Evolutionary conservation across 2,797 vertebrate species (phyloP).

Genomic region (Danio jaintianensis): DNA sequence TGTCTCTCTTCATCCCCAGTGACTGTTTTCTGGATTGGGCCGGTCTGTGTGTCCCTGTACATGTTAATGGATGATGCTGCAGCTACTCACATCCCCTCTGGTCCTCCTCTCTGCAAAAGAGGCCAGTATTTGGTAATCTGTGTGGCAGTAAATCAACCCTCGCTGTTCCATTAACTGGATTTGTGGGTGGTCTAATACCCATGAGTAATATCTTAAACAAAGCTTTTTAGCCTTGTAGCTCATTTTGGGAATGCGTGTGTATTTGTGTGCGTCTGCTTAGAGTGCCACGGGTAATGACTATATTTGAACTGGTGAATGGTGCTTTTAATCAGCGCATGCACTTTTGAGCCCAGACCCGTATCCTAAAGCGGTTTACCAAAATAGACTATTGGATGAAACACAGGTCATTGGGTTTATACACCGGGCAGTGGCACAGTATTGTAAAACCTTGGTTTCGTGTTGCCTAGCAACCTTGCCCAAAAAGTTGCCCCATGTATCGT

Average conservation of each 20-base stretch:
- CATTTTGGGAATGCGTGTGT: slow-evolving; percentile 31
- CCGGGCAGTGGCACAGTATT: not conserved
- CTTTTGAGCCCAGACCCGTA: slow-evolving; percentile 11
- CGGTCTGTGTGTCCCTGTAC: slow-evolving; percentile 2
- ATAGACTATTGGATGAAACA: not conserved
- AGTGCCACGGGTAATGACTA: slow-evolving; percentile 1
- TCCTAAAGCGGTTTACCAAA: slow-evolving; percentile 15
- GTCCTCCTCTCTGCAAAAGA: slow-evolving; percentile 19
- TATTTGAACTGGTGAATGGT: slow-evolving; percentile 15
- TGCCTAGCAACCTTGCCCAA: slow-evolving; percentile 27
- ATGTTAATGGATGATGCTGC: slow-evolving; percentile 30
- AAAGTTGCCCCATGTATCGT: slow-evolving; percentile 33
- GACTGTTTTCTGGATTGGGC: not conserved
- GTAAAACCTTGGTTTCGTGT: slow-evolving; percentile 7
- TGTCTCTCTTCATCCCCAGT: not conserved
- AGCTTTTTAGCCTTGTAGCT: slow-evolving; percentile 42
- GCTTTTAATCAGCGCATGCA: slow-evolving; percentile 14
- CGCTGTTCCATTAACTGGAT: slow-evolving; percentile 39
- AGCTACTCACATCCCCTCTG: slow-evolving; percentile 36
- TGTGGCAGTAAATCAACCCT: slow-evolving; percentile 25
- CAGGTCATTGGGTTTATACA: slow-evolving; percentile 12
- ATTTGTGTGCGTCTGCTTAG: slow-evolving; percentile 16
- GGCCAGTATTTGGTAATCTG: slow-evolving; percentile 17
- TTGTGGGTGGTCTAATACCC: slow-evolving; percentile 39
- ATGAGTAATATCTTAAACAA: slow-evolving; percentile 37